Percentiles rank a stretch among this genome's conserved stretches.
Evolutionary conservation across 1,140 invertebrate species (phyloP).

Genomic region (Drepana arcuata): DNA sequence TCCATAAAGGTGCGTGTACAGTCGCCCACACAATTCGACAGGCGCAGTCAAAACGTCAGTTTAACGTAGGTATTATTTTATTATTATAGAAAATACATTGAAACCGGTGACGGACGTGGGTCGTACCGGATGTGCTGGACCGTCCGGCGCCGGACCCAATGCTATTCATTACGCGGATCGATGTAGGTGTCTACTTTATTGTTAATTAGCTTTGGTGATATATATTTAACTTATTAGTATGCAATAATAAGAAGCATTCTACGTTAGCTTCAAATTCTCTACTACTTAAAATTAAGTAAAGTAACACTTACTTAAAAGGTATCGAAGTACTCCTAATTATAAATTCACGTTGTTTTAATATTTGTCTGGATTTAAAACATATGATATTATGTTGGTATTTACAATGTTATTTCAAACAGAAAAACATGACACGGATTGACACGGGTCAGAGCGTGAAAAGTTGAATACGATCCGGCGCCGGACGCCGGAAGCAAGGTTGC

Average conservation of each 20-base stretch:
- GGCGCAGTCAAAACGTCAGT: constrained; percentile 8
- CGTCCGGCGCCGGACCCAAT: constrained; percentile 27
- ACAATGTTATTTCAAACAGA: not conserved
- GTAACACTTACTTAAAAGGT: not conserved
- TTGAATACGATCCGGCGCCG: constrained; percentile 6
- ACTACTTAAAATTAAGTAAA: not conserved
- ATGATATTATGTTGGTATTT: not conserved
- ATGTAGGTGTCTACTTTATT: constrained; percentile 23
- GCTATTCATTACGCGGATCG: constrained; percentile 21
- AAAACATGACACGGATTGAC: not conserved
- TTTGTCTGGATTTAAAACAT: not conserved
- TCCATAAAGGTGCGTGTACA: constrained; percentile 27
- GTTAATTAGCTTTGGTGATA: constrained; percentile 27
- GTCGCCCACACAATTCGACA: constrained; percentile 20
- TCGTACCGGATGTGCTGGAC: constrained; percentile 31
- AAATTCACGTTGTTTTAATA: not conserved
- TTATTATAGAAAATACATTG: constrained; percentile 22
- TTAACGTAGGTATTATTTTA: constrained; percentile 16
- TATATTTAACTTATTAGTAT: not conserved
- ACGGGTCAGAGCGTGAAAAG: constrained; percentile 4
- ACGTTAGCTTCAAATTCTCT: not conserved
- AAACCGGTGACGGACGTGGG: constrained; percentile 36
- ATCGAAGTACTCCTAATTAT: not conserved
- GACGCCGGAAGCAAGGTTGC: constrained; percentile 10
- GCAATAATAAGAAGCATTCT: not conserved